phyloP scores from a whole-genome alignment of 2,113 vertebrate species.

The Rhinichthys klamathensis region DNA sequence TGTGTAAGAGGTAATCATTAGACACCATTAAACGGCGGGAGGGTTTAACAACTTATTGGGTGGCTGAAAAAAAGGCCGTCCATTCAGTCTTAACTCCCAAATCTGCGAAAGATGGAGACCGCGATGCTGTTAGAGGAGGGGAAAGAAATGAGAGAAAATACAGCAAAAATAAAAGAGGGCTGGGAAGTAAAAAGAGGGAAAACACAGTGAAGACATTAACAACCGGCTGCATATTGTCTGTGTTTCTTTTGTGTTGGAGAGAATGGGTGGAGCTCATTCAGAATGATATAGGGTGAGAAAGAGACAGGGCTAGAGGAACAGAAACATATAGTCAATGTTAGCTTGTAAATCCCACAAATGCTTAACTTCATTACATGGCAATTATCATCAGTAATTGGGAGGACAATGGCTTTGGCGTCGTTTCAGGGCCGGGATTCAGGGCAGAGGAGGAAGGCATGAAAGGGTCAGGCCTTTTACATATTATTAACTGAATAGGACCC shows the following conservation, averaged over 20 bases:
- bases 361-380: slow-evolving; percentile 92
- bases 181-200: slow-evolving; percentile 45
- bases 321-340: slow-evolving; percentile 73
- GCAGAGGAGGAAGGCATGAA: slow-evolving; percentile 76
- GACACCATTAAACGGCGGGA: slow-evolving; percentile 61
- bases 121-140: slow-evolving; percentile 61
- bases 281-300: slow-evolving; percentile 74
- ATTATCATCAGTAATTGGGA: slow-evolving; percentile 83
- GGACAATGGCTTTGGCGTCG: slow-evolving; percentile 78
- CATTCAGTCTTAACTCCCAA: slow-evolving; percentile 50
- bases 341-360: slow-evolving; percentile 90
- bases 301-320: slow-evolving; percentile 62
- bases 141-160: slow-evolving; percentile 65
- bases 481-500: slow-evolving; percentile 72
- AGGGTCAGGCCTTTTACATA: slow-evolving; percentile 81
- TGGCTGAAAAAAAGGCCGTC: slow-evolving; percentile 49
- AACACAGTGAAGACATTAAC: slow-evolving; percentile 76
- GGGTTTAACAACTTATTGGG: slow-evolving; percentile 59
- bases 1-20: slow-evolving; percentile 83
- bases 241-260: slow-evolving; percentile 75
- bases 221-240: slow-evolving; percentile 80
- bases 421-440: slow-evolving; percentile 77
- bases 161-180: slow-evolving; percentile 59
- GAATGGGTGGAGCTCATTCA: slow-evolving; percentile 63
- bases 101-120: slow-evolving; percentile 71